A percentile compares a stretch with the other conserved stretches of the same genome.
Conservation (phyloP, 2,113 vertebrate genomes). For the Smithornis capensis region DNA sequence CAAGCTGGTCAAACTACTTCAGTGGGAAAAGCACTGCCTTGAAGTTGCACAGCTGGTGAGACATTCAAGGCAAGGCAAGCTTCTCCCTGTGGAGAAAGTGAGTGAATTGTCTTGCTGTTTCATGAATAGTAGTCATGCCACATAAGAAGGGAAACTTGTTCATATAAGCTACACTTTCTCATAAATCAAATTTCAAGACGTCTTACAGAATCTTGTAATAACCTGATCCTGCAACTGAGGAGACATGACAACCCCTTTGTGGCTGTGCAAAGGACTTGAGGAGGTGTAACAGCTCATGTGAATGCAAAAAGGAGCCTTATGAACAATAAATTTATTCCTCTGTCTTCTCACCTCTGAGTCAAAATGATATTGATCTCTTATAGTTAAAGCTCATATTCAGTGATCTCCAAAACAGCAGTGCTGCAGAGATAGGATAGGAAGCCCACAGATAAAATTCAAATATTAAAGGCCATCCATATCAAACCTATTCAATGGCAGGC, state of each 20-base stretch:
- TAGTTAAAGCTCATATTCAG: neutral
- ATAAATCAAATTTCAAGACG: constrained; percentile 5
- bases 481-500: neutral
- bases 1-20: constrained; percentile 55
- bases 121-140: constrained; percentile 9
- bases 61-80: neutral
- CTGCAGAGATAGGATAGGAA: neutral
- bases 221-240: neutral
- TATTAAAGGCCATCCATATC: neutral
- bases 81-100: constrained; percentile 26
- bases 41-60: constrained; percentile 41
- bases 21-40: constrained; percentile 30
- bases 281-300: neutral
- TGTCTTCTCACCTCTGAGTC: neutral
- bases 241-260: neutral
- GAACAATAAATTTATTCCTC: neutral
- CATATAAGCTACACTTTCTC: neutral
- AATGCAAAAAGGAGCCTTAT: neutral
- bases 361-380: neutral
- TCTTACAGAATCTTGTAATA: neutral
- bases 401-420: neutral
- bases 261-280: neutral
- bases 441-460: neutral
- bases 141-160: neutral
- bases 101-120: constrained; percentile 49